Evolutionary conservation across 2,888 invertebrate species (phyloP).

Genomic region (Peribatodes rhomboidaria): DNA sequence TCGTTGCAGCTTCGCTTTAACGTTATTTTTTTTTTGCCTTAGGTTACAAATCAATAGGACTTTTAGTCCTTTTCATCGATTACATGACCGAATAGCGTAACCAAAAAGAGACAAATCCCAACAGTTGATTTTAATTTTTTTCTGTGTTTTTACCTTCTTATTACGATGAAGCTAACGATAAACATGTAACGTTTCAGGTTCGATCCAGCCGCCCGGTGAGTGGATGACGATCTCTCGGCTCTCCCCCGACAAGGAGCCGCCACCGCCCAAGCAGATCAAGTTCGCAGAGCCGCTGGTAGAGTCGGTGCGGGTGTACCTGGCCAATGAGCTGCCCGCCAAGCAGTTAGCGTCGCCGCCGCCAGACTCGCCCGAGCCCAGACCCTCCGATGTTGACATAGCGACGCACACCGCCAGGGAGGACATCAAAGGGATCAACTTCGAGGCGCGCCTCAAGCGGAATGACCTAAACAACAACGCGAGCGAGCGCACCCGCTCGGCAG

Average conservation of each 20-base stretch:
- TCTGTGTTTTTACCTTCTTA: neutral
- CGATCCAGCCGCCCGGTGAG: constrained; percentile 80
- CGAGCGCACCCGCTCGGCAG: constrained; percentile 44
- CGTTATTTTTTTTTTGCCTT: constrained; percentile 1
- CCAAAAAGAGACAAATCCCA: neutral
- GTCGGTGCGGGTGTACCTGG: constrained; percentile 81
- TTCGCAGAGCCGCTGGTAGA: constrained; percentile 81
- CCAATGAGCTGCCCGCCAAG: constrained; percentile 76
- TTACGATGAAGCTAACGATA: neutral
- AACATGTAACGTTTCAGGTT: constrained; percentile 71
- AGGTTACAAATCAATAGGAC: neutral
- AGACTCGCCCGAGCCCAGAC: constrained; percentile 44
- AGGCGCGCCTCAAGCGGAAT: constrained; percentile 77
- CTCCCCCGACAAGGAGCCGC: constrained; percentile 75
- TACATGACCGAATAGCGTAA: neutral
- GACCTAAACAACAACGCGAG: constrained; percentile 84
- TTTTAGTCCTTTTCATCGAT: neutral
- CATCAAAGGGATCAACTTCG: constrained; percentile 81
- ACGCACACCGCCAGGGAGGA: constrained; percentile 74
- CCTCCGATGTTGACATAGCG: constrained; percentile 79
- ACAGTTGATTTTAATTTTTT: neutral
- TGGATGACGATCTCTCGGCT: constrained; percentile 85
- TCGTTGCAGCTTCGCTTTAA: neutral
- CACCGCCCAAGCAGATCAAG: constrained; percentile 76
- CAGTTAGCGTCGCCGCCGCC: constrained; percentile 62